Evolutionary conservation across 2,113 vertebrate species (phyloP), one percentile per base, ranked within the genome.

Genomic region (Pardalotus punctatus): DNA sequence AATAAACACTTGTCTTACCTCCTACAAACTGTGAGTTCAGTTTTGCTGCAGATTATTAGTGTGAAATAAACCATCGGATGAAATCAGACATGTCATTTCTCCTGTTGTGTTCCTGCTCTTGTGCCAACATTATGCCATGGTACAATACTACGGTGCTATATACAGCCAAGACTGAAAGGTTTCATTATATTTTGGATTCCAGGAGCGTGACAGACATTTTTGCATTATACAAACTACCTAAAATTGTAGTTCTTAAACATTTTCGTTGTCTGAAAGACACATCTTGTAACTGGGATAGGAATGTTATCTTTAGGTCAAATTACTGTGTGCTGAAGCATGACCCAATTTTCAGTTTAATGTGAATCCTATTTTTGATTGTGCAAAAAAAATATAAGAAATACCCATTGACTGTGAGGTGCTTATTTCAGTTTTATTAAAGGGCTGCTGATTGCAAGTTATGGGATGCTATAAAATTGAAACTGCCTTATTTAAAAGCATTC

Each of bases 281-380:
- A 95, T 96, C 78, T 93, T 92, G 11, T 85, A 93, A 79, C 81
- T 94, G 81, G 71, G 42, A 91, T 62, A 93, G 71, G 47, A 95
- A 90, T 94, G 72, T 97, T 97, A 94, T 96, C 95, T 97, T 97
- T 96, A 95, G 93, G 94, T 97, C 90, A 98, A 97, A 97, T 96
- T 96, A 96, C 86, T 95, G 86, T 95, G 77, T 94, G 66, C 58
- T 96, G 90, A 97, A 97, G 86, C 94, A 81, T 91, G 87, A 95
- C 81, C 77, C 72, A 90, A 92, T 96, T 97, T 97, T 94, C 70
- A 60, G 51, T 95, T 97, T 94, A 97, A 96, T 93, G 54, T 38
- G 97, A 94, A 94, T 86, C 80, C 90, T 96, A 33, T 87, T 96
- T 97, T 86, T 38, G 69, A 42, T 60, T 87, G 71, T 90, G 50